Evolutionary conservation across 2,797 vertebrate genomes (phyloP).

Genomic region (Ctenopoma kingsleyae): DNA sequence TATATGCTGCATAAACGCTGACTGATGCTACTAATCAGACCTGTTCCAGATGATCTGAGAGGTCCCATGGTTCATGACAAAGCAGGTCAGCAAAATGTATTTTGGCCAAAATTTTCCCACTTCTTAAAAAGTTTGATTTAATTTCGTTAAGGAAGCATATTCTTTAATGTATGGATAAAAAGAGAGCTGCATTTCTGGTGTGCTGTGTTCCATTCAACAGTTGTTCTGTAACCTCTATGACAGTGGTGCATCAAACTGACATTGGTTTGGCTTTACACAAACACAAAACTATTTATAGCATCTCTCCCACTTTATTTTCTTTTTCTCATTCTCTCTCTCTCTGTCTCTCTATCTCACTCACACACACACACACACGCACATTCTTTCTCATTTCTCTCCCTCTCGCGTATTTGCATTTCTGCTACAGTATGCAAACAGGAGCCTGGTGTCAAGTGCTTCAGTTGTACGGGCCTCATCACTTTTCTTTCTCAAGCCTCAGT

Average conservation of each 20-base stretch:
- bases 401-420: constrained; percentile 69
- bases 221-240: constrained; percentile 65
- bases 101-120: not conserved
- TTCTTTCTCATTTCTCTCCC: constrained; percentile 42
- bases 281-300: constrained; percentile 82
- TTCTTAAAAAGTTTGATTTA: not conserved
- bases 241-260: constrained; percentile 70
- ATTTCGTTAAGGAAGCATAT: not conserved
- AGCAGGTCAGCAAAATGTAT: not conserved
- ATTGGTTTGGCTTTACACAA: constrained; percentile 73
- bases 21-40: too few relatives aligned
- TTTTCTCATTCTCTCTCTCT: constrained; percentile 39
- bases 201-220: constrained; percentile 56
- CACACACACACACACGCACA: not conserved
- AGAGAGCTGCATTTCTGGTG: constrained; percentile 27
- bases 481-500: constrained; percentile 52
- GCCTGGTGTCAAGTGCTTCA: constrained; percentile 60
- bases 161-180: not conserved
- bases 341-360: constrained; percentile 38
- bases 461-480: constrained; percentile 47
- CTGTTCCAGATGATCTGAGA: not conserved
- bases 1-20: not conserved
- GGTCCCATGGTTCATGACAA: not conserved
- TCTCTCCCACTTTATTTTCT: constrained; percentile 65
- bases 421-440: constrained; percentile 62